Evolutionary conservation across 1,140 invertebrate genomes (phyloP), one percentile per base, ranked within the genome.

Genomic region (Venustaconcha ellipsiformis): DNA sequence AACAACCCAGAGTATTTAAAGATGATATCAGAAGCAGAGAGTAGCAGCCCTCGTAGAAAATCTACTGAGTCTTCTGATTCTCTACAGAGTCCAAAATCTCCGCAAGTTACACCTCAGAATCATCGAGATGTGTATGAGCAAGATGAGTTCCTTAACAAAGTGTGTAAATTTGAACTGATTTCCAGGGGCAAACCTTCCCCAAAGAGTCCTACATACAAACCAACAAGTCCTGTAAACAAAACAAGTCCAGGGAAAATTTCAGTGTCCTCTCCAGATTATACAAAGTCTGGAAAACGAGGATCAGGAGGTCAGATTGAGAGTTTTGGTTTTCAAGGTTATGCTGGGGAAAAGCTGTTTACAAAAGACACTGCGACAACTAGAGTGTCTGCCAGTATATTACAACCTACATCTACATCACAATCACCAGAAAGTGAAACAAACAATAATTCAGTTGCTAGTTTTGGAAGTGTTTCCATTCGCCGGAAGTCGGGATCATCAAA

Each of bases 281-380:
- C 62, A 58, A 68, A 63, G 13, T 79, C 78, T 67, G 78, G 66
- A 15, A 60, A 68, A 58, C 59, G 70, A 20, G 57, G 60, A 74
- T 76, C 60, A 30, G 57, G 67, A 60, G 37, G 37, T 48, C 37
- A 48, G 11, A 48, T 48, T 48, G 73, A 77, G 74, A 72, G 70
- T 66, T 69, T 77, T 57, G 30, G 70, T 37, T 20, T 71, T 57
- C 67, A 66, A 58, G 37, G 72, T 1, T 83, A 87, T 77, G 63
- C 81, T 14, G 89, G 89, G 14, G 89, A 90, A 76, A 90, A 90
- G 77, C 66, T 90, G 48, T 90, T 90, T 72, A 88, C 86, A 0
- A 84, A 85, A 57, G 85, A 90, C 74, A 89, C 87, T 20, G 84
- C 83, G 5, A 88, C 86, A 0, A 89, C 87, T 12, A 78, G 88